Evolutionary conservation across 2,888 invertebrate species (phyloP).

Genomic region (Aspidiotus destructor): DNA sequence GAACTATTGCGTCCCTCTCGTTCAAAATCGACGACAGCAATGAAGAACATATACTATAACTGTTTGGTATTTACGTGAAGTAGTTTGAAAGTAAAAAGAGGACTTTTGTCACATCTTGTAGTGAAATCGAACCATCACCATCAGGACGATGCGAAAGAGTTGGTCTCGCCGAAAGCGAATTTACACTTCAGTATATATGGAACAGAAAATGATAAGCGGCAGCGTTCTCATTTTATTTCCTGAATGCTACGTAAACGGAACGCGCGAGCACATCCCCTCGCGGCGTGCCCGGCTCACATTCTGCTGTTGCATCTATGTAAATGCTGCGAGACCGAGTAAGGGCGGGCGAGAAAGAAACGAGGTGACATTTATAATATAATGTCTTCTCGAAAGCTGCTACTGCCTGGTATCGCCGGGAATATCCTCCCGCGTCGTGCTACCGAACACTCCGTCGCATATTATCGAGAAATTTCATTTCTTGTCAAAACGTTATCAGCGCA

Average conservation of each 20-base stretch:
- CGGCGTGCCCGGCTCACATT: background rate
- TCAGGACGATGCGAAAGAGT: background rate
- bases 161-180: background rate
- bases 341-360: slow-evolving; percentile 9
- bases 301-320: slow-evolving; percentile 16
- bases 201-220: slow-evolving; percentile 17
- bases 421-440: slow-evolving; percentile 24
- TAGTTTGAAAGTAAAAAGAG: too few species aligned
- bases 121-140: too few species aligned
- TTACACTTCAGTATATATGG: too few species aligned
- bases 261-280: slow-evolving; percentile 12
- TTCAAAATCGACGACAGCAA: too few species aligned
- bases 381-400: slow-evolving; percentile 16
- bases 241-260: slow-evolving; percentile 26
- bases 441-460: slow-evolving; percentile 9
- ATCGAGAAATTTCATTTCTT: slow-evolving; percentile 33
- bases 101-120: too few species aligned
- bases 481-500: slow-evolving; percentile 31
- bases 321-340: background rate
- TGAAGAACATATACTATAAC: too few species aligned
- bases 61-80: too few species aligned
- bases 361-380: slow-evolving; percentile 15
- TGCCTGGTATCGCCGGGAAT: slow-evolving; percentile 6
- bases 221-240: slow-evolving; percentile 31
- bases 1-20: too few species aligned